Evolutionary conservation across 2,888 invertebrate species (phyloP), one percentile per base, ranked within the genome.

Genomic region (Seira ritae): DNA sequence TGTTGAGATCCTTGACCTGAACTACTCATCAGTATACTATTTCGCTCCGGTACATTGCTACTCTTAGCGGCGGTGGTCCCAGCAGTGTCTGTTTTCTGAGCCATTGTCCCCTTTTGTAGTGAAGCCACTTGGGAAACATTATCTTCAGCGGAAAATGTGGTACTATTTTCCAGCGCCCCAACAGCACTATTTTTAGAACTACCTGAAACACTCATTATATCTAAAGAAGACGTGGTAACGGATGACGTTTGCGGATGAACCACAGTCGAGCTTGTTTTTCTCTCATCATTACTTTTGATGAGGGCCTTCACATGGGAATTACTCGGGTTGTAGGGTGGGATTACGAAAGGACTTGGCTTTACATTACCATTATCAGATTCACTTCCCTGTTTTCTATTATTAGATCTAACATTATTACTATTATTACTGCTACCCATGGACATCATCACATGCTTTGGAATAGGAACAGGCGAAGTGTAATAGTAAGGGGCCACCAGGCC

Each of bases 401-500:
- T 79, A 23, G 60, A 42, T 23, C 17, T 71, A 60, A 46, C 19
- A 70, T 68, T 20, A 60, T 20, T 17, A 46, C 17, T 70, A 66
- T 24, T 66, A 50, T 17, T 65, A 37, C 79, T 50, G 23, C 19
- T 71, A 19, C 37, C 67, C 66, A 66, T 66, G 22, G 66, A 12
- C 75, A 75, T 70, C 80, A 74, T 79, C 15, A 65, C 67, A 68
- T 80, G 75, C 62, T 84, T 84, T 8, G 82, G 76, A 60, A 72
- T 80, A 2, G 80, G 80, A 20, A 74, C 55, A 60, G 87, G 75
- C 50, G 86, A 68, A 15, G 85, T 81, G 73, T 87, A 88, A 76
- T 88, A 88, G 66, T 87, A 87, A 8, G 88, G 87, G 3, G 87
- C 84, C 10, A 88, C 85, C 4, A 87, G 74, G 12, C 62, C 77